A percentile compares a stretch with the other conserved stretches of the same genome.
Conservation (phyloP, 1,140 invertebrate species). For the Dryas iulia region DNA sequence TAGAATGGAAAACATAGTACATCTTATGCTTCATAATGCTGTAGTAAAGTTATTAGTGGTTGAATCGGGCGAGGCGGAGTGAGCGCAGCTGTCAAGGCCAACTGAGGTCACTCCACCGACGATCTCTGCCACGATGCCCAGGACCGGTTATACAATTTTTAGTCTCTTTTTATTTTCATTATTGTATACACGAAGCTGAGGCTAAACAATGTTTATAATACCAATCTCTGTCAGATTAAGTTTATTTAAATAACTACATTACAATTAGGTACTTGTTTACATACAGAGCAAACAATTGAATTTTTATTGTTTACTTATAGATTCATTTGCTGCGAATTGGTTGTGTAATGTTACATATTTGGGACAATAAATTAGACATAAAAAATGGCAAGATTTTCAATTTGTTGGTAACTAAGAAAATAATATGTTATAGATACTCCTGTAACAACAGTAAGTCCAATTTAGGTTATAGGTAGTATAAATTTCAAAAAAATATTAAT, state of each 20-base stretch:
- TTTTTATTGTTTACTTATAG: background rate
- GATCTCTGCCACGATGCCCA: conserved; percentile 72
- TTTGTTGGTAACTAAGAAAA: too few relatives aligned
- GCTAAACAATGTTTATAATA: conserved; percentile 79
- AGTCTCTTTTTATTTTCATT: conserved; percentile 80
- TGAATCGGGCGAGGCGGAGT: conserved; percentile 66
- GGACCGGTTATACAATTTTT: conserved; percentile 79
- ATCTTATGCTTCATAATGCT: conserved; percentile 66
- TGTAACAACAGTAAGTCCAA: too few relatives aligned
- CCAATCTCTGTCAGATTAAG: conserved; percentile 70
- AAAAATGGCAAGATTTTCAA: background rate
- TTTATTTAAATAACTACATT: conserved; percentile 53
- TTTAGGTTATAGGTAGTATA: too few relatives aligned
- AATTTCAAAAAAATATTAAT: too few relatives aligned
- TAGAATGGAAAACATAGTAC: conserved; percentile 59
- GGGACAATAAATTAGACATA: background rate
- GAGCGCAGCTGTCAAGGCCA: conserved; percentile 78
- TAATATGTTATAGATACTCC: too few relatives aligned
- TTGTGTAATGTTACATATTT: background rate
- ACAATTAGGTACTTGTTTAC: conserved; percentile 10
- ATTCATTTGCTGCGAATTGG: background rate
- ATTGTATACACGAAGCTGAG: conserved; percentile 78
- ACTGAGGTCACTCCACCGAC: conserved; percentile 77
- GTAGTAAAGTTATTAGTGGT: conserved; percentile 76
- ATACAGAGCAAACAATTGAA: background rate